Conservation (phyloP, 2,113 vertebrate species). For the Sisor rabdophorus region DNA sequence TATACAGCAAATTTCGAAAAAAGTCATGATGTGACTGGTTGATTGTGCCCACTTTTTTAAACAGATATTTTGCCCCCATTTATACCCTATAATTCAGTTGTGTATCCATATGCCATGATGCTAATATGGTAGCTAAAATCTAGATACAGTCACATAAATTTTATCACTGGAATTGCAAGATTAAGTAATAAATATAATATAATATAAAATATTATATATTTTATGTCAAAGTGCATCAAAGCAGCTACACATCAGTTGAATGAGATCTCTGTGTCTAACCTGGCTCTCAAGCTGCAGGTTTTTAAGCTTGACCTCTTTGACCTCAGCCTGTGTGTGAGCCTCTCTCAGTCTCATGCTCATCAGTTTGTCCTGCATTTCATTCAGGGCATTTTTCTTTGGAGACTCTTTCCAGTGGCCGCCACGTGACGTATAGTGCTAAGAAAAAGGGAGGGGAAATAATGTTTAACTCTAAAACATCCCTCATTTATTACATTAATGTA, state of each 20-base stretch:
- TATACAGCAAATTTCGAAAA: background rate
- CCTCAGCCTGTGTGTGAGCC: conserved; percentile 83
- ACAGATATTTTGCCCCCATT: too few species aligned
- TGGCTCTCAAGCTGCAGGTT: conserved; percentile 84
- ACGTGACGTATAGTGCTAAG: conserved; percentile 78
- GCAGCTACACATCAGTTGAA: background rate
- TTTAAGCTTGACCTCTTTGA: conserved; percentile 81
- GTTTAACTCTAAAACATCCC: background rate
- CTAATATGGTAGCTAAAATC: background rate
- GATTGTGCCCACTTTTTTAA: background rate
- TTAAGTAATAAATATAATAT: background rate
- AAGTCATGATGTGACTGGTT: background rate
- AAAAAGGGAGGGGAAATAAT: conserved; percentile 8
- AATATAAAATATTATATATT: background rate
- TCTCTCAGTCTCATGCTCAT: conserved; percentile 83
- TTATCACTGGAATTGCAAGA: background rate
- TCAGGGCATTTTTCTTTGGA: conserved; percentile 81
- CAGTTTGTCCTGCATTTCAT: conserved; percentile 86
- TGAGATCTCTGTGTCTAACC: conserved; percentile 66
- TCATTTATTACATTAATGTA: background rate
- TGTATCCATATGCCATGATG: background rate
- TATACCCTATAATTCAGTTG: background rate
- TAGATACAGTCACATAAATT: background rate
- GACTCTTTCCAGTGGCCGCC: conserved; percentile 88
- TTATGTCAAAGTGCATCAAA: background rate